Conservation (phyloP, 2,888 invertebrate species). For the Netelia inedita region DNA sequence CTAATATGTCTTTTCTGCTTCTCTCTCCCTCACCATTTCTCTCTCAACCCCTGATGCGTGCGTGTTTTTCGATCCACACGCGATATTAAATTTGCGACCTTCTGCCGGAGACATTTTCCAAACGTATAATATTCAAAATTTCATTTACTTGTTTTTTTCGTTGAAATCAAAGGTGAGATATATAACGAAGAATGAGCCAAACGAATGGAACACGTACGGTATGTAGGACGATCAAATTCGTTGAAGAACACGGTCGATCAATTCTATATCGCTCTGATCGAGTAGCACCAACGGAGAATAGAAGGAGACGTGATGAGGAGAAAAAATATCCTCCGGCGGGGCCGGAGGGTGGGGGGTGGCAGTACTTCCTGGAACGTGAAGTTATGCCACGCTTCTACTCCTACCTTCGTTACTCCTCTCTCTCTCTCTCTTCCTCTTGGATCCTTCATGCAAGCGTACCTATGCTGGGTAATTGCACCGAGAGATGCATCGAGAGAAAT, state of each 20-base stretch:
- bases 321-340: conserved; percentile 20
- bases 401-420: conserved; percentile 61
- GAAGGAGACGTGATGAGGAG: conserved; percentile 59
- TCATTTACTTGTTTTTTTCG: neutral
- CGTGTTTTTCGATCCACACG: conserved; percentile 12
- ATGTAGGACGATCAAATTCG: neutral
- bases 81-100: conserved; percentile 34
- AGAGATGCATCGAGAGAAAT: neutral
- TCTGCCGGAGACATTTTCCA: conserved; percentile 36
- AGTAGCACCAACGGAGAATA: neutral
- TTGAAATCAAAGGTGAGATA: neutral
- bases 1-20: conserved; percentile 8
- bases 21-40: conserved; percentile 6
- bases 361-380: conserved; percentile 80
- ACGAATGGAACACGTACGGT: conserved; percentile 55
- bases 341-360: conserved; percentile 25
- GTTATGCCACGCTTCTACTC: conserved; percentile 73
- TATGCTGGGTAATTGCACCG: conserved; percentile 8
- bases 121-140: too few species aligned
- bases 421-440: conserved; percentile 54
- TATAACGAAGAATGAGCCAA: conserved; percentile 48
- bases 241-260: neutral
- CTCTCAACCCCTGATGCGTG: neutral
- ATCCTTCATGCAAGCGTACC: conserved; percentile 21
- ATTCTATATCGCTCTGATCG: neutral